Evolutionary conservation across 1,140 invertebrate species (phyloP).

Genomic region (Diprion similis): DNA sequence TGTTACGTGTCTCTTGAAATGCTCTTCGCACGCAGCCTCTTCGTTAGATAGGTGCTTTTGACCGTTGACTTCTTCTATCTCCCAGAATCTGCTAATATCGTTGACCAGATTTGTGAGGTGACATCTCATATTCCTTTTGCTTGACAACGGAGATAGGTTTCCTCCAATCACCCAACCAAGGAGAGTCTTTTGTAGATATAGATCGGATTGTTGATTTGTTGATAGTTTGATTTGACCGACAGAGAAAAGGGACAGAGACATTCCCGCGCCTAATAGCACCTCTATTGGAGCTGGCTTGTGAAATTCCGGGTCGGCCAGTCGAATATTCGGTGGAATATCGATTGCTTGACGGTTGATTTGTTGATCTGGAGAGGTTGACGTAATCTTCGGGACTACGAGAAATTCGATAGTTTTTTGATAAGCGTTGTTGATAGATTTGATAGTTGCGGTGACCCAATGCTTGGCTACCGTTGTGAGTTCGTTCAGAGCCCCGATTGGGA

Average conservation of each 20-base stretch:
- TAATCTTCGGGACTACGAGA: constrained; percentile 19
- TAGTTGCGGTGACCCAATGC: not conserved
- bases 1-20: constrained; percentile 19
- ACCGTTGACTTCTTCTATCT: constrained; percentile 22
- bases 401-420: constrained; percentile 14
- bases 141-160: not conserved
- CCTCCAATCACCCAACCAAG: constrained; percentile 27
- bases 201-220: not conserved
- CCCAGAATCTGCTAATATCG: constrained; percentile 24
- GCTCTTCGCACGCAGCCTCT: constrained; percentile 26
- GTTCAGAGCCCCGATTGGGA: too few relatives aligned
- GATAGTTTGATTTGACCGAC: constrained; percentile 23
- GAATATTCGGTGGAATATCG: constrained; percentile 18
- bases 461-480: too few relatives aligned
- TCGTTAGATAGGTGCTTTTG: constrained; percentile 15
- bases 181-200: constrained; percentile 19
- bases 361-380: not conserved
- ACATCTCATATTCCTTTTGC: not conserved
- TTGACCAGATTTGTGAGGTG: not conserved
- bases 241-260: constrained; percentile 18
- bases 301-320: constrained; percentile 26
- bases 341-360: not conserved
- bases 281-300: constrained; percentile 22
- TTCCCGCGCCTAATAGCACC: not conserved
- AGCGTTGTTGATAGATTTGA: not conserved